Evolutionary conservation across 2,113 vertebrate species (phyloP), one percentile per base, ranked within the genome.

Genomic region (Gymnogyps californianus): DNA sequence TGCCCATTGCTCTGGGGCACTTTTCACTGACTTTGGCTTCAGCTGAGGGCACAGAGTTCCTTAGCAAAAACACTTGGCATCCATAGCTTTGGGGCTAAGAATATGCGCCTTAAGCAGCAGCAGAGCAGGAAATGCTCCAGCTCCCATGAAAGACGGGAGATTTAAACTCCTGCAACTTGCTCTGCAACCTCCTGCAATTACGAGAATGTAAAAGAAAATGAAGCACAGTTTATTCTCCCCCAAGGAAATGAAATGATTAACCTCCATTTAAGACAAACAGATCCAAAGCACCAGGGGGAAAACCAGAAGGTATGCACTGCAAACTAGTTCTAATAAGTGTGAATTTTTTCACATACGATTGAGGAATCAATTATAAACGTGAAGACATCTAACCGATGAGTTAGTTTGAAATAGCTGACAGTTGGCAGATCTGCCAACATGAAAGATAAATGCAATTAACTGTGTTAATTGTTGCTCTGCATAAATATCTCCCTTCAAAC

Each of bases 361-460:
- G 81, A 96, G 78, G 91, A 96, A 95, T 95, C 94, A 97, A 92
- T 97, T 97, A 91, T 91, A 91, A 83, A 96, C 5, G 1, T 72
- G 70, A 91, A 95, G 81, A 77, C 64, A 87, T 77, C 84, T 83
- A 76, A 93, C 70, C 78, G 89, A 91, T 80, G 58, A 93, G 78
- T 74, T 93, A 94, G 80, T 93, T 3, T 96, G 89, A 96, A 97
- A 83, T 54, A 95, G 74, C 87, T 96, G 94, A 89, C 85, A 94
- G 89, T 38, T 78, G 90, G 89, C 80, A 94, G 87, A 91, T 88
- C 58, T 90, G 92, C 66, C 92, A 83, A 80, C 91, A 93, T 93
- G 84, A 96, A 96, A 96, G 93, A 96, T 93, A 93, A 93, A 86
- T 34, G 89, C 87, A 95, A 96, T 95, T 95, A 96, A 96, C 91